phyloP scores from a whole-genome alignment of 2,888 invertebrate species.

The Acanthosepion esculentum region DNA sequence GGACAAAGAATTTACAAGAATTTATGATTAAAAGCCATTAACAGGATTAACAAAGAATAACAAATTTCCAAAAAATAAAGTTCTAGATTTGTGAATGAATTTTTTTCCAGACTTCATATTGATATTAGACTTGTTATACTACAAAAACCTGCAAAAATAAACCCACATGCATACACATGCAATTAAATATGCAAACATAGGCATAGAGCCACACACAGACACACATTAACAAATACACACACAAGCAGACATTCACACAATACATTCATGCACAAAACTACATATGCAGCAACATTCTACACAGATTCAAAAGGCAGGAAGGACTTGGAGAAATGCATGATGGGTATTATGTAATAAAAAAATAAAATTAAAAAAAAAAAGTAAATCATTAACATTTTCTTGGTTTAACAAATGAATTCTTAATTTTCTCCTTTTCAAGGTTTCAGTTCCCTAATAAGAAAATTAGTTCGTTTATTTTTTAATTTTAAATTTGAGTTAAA shows the following conservation, averaged over 20 bases:
- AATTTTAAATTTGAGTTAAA: too few relatives aligned
- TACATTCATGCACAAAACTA: background rate
- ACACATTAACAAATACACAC: background rate
- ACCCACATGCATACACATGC: conserved; percentile 34
- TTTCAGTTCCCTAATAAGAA: too few relatives aligned
- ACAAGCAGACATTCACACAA: background rate
- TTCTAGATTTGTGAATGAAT: too few relatives aligned
- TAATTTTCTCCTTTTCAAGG: too few relatives aligned
- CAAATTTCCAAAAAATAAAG: too few relatives aligned
- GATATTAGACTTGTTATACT: background rate
- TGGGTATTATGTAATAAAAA: background rate
- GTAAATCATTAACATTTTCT: too few relatives aligned
- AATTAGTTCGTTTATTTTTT: too few relatives aligned
- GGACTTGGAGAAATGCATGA: background rate
- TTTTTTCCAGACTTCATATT: background rate
- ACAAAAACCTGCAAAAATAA: background rate
- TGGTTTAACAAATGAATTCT: too few relatives aligned
- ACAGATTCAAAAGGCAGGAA: background rate
- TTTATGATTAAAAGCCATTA: too few relatives aligned
- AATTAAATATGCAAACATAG: background rate
- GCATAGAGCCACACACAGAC: background rate
- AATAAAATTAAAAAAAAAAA: background rate
- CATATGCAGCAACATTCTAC: background rate
- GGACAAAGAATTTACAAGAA: too few relatives aligned
- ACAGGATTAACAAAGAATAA: too few relatives aligned